Conservation (phyloP, 64 coral and sea anemone species). For the Platygyra sinensis region DNA sequence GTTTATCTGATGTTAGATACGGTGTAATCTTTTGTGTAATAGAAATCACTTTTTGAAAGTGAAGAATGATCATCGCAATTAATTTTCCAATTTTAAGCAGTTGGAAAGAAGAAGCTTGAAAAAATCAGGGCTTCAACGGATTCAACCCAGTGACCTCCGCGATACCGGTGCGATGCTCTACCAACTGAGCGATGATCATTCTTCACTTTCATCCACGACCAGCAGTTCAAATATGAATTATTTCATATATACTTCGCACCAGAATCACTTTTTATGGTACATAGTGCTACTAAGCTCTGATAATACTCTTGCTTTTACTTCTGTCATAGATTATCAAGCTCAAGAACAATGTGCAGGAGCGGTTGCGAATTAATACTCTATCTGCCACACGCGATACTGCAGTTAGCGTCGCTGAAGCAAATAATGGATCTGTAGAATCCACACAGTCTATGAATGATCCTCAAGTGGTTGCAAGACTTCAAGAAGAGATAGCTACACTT, state of each 20-base stretch:
- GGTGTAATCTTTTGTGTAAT: background rate
- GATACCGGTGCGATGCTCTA: no score
- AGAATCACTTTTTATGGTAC: background rate
- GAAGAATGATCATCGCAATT: no score
- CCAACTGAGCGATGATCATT: no score
- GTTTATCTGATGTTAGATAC: no score
- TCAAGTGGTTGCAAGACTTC: conserved; percentile 37
- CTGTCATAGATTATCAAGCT: conserved; percentile 50
- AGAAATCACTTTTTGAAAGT: no score
- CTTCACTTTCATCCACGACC: no score
- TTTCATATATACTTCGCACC: no score
- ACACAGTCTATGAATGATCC: conserved; percentile 3
- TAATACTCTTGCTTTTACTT: background rate
- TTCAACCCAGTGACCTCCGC: no score
- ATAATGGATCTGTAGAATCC: background rate
- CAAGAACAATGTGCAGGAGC: conserved; percentile 30
- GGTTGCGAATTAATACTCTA: conserved; percentile 20
- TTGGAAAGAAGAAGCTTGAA: no score
- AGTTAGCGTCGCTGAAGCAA: background rate
- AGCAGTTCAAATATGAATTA: no score
- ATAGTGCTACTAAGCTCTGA: background rate
- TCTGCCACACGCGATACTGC: background rate
- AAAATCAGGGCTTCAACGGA: no score
- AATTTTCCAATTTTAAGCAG: no score
- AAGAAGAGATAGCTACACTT: conserved; percentile 54